Base-by-base conservation (phyloP, 1,140 invertebrate genomes). In the Agrilus planipennis region DNA sequence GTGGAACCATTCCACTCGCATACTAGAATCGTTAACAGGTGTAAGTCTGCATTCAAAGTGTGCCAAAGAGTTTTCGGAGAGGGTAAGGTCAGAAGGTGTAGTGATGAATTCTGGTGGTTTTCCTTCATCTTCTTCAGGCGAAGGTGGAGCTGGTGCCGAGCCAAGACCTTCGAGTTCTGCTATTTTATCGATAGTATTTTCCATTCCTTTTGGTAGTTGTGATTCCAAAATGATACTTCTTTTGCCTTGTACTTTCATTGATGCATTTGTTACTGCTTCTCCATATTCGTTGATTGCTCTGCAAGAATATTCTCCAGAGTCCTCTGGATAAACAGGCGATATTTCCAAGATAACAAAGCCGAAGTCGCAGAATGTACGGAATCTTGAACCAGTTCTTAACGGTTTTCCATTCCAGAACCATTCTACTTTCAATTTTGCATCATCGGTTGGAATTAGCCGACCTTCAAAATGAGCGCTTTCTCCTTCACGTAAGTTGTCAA, bases 401-500 rank as follows among this genome's bases (percentile, higher is more conserved):
- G 89, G 81, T 66, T 89, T 86, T 37, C 88, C 88, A 63, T 94
- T 91, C 81, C 85, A 89, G 68, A 85, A 90, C 89, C 89, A 94
- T 71, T 93, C 89, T 23, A 36, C 85, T 68, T 88, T 91, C 44
- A 96, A 72, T 57, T 86, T 89, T 18, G 92, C 86, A 73, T 97
- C 93, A 60, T 94, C 89, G 9, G 86, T 85, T 12, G 92, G 93
- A 23, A 79, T 87, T 11, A 96, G 70, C 46, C 89, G 76, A 34
- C 87, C 89, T 73, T 97, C 92, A 62, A 96, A 92, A 67, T 97
- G 92, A 42, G 84, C 81, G 58, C 82, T 92, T 70, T 94, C 89
- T 34, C 87, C 87, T 69, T 91, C 87, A 12, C 85, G 73, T 18
- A 93, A 60, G 51, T 75, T 82, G 47, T 87, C 83, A 45, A 91